Conservation (phyloP, 2,797 vertebrate species). For the Chaenodraco wilsoni region DNA sequence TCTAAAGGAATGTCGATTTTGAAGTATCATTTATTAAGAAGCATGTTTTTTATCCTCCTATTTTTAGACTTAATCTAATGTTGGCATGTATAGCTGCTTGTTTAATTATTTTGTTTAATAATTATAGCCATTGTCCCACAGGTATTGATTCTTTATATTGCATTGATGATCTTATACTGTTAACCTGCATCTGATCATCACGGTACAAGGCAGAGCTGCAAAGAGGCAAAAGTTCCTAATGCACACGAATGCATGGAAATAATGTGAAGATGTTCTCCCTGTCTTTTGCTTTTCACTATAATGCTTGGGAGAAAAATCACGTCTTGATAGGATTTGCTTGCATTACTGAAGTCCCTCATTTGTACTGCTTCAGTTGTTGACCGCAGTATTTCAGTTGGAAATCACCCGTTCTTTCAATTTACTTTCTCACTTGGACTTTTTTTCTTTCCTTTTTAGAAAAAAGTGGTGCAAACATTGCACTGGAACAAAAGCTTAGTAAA, state of each 20-base stretch:
- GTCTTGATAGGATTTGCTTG: constrained; percentile 16
- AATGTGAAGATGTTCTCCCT: not conserved
- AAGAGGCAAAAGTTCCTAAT: not conserved
- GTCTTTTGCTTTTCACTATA: constrained; percentile 2
- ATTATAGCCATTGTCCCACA: not conserved
- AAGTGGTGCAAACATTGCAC: constrained; percentile 84
- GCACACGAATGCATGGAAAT: constrained; percentile 36
- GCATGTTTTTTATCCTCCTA: constrained; percentile 41
- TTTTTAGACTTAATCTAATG: not conserved
- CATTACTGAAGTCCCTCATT: constrained; percentile 4
- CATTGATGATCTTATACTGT: constrained; percentile 1
- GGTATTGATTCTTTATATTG: constrained; percentile 5
- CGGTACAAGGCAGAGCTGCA: not conserved
- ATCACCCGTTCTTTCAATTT: constrained; percentile 39
- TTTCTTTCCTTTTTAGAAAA: constrained; percentile 83
- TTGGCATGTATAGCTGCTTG: constrained; percentile 30
- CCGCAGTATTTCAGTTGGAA: constrained; percentile 39
- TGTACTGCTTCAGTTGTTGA: constrained; percentile 20
- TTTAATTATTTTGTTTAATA: not conserved
- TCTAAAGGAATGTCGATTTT: constrained; percentile 32
- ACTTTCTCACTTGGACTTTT: constrained; percentile 70
- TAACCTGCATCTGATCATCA: constrained; percentile 12
- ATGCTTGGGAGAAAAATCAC: not conserved
- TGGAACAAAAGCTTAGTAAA: constrained; percentile 88
- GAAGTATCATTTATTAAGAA: not conserved